Percentiles rank a stretch among this genome's conserved stretches.
These are phyloP conservation scores for Cirrhinus mrigala DNA, from an alignment of 2,797 vertebrate genomes.

Conservation along the genomic window DNA sequence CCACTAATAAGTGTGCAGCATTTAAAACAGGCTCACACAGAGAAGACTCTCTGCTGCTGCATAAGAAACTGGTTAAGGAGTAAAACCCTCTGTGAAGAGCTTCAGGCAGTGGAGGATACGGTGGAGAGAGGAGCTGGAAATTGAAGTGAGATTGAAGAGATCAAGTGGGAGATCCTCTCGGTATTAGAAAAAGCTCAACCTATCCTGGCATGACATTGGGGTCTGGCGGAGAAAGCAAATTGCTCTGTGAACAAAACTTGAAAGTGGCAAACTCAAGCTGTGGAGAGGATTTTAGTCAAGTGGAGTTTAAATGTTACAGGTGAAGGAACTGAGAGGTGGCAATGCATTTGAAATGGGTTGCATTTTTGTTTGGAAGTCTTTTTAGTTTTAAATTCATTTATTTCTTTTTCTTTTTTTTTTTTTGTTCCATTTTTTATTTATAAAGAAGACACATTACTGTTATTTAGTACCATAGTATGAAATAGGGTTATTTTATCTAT, in stretches of 20 bases:
- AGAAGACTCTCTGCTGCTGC: constrained; percentile 37
- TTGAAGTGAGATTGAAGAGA: constrained; percentile 55
- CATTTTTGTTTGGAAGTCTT: neutral
- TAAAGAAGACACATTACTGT: neutral
- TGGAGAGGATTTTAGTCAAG: constrained; percentile 34
- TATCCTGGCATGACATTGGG: constrained; percentile 35
- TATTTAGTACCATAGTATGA: neutral
- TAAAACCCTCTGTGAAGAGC: constrained; percentile 43
- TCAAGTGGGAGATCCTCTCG: constrained; percentile 53
- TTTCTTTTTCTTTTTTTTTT: neutral
- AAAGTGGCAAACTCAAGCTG: constrained; percentile 35
- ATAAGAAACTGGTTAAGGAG: constrained; percentile 51
- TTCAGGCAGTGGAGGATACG: constrained; percentile 35
- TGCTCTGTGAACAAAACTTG: constrained; percentile 36
- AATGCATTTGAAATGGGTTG: neutral
- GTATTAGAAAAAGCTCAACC: constrained; percentile 48
- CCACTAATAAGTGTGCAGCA: constrained; percentile 46
- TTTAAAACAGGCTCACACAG: constrained; percentile 47
- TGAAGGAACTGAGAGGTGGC: neutral
- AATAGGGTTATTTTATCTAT: neutral
- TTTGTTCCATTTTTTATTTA: no score
- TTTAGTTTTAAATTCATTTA: neutral
- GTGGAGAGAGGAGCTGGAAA: constrained; percentile 50
- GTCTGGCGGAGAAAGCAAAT: constrained; percentile 34
- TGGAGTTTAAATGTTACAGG: constrained; percentile 37